Percentiles rank a stretch among this genome's conserved stretches.
Evolutionary conservation across 2,888 invertebrate species (phyloP).

Genomic region (Trichogramma evanescens): DNA sequence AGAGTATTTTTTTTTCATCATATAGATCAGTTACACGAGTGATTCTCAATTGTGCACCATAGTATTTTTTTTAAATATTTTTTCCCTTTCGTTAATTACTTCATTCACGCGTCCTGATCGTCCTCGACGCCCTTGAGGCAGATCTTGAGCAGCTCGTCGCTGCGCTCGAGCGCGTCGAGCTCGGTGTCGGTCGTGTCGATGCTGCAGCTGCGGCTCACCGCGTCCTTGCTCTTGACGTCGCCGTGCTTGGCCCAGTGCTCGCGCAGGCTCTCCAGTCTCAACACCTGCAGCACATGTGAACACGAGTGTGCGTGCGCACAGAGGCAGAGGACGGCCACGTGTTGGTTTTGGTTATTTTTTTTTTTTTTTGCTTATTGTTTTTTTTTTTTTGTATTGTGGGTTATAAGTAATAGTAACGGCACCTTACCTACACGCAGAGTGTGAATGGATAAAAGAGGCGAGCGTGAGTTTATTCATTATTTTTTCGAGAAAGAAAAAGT

Average conservation of each 20-base stretch:
- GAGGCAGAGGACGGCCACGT: too few species aligned
- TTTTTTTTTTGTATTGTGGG: neutral
- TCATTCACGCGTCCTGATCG: neutral
- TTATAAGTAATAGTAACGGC: neutral
- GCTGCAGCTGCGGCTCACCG: conserved; percentile 40
- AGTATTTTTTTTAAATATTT: neutral
- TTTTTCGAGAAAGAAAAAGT: too few species aligned
- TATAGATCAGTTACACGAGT: too few species aligned
- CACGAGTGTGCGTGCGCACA: too few species aligned
- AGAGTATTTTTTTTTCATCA: conserved; percentile 10
- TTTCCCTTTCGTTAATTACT: conserved; percentile 4
- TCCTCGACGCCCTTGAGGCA: conserved; percentile 41
- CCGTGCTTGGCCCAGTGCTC: conserved; percentile 43
- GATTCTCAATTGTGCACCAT: too few species aligned
- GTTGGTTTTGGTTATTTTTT: too few species aligned
- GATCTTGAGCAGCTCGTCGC: conserved; percentile 48
- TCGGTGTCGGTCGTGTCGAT: conserved; percentile 52
- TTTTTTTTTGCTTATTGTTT: neutral
- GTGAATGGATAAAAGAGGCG: too few species aligned
- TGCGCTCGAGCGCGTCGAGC: conserved; percentile 54
- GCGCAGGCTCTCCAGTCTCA: conserved; percentile 65
- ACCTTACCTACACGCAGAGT: too few species aligned
- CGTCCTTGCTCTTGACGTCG: conserved; percentile 19
- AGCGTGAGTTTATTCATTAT: too few species aligned
- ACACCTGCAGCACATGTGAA: conserved; percentile 51